These are phyloP conservation scores for Alexandromys oeconomus DNA, from an alignment of 2,797 vertebrate species.

Conservation along the genomic window DNA sequence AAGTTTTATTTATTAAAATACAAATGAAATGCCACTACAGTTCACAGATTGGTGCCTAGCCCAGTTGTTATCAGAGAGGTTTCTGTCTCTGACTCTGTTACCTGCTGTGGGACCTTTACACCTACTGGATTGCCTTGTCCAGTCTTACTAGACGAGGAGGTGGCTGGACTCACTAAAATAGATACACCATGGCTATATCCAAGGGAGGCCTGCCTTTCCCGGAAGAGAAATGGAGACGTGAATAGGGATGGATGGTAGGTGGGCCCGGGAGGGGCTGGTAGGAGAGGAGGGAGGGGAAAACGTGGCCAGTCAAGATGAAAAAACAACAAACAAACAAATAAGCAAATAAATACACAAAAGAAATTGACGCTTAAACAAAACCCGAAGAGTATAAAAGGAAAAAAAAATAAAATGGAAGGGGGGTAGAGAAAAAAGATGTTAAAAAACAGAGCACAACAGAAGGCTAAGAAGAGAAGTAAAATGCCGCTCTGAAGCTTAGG, in stretches of 20 bases:
- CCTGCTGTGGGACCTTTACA: background rate
- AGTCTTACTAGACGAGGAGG: background rate
- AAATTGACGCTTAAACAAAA: too few relatives aligned
- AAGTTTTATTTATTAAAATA: too few relatives aligned
- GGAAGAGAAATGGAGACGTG: background rate
- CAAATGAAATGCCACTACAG: too few relatives aligned
- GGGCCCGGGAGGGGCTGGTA: background rate
- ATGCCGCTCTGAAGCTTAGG: background rate
- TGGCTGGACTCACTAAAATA: background rate
- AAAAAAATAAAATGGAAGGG: background rate
- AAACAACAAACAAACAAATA: background rate
- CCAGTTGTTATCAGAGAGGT: background rate
- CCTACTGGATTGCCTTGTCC: background rate
- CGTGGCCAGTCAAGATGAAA: background rate
- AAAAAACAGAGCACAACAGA: background rate
- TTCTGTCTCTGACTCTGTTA: background rate
- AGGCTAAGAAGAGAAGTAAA: background rate
- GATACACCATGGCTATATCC: background rate
- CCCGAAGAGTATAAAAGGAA: too few relatives aligned
- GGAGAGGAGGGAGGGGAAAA: background rate
- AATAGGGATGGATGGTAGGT: background rate
- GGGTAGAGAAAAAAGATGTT: background rate
- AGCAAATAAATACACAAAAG: too few relatives aligned
- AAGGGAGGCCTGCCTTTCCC: background rate
- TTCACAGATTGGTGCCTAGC: background rate